Evolutionary conservation across 2,888 invertebrate genomes (phyloP).

Genomic region (Drosophila neonasuta): DNA sequence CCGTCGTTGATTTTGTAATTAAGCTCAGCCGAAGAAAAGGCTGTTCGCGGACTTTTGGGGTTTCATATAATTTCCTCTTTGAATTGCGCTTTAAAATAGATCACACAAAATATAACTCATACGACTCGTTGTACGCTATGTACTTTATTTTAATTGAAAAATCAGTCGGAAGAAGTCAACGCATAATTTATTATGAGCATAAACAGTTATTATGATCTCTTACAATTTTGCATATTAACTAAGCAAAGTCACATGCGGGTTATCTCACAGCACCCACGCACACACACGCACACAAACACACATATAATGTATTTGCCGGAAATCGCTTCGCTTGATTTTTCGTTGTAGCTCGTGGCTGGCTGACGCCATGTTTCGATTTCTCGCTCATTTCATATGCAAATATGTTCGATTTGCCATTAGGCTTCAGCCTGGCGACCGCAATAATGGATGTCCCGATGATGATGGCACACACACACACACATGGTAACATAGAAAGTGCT

Average conservation of each 20-base stretch:
- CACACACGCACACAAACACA: background rate
- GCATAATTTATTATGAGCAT: conserved; percentile 51
- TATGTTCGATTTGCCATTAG: conserved; percentile 78
- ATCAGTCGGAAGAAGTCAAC: conserved; percentile 27
- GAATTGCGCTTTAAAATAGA: conserved; percentile 19
- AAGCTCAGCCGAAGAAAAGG: conserved; percentile 34
- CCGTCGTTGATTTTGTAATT: conserved; percentile 58
- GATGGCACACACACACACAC: conserved; percentile 35
- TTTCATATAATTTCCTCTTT: conserved; percentile 29
- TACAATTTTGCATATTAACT: conserved; percentile 52
- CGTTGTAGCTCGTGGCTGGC: conserved; percentile 42
- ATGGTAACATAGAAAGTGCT: background rate
- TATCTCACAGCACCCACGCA: conserved; percentile 30
- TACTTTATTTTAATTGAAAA: conserved; percentile 41
- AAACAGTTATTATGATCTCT: conserved; percentile 61
- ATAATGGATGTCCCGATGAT: conserved; percentile 65
- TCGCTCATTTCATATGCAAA: conserved; percentile 77
- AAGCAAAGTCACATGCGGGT: conserved; percentile 24
- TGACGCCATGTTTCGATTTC: conserved; percentile 76
- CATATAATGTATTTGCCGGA: conserved; percentile 49
- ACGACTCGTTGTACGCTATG: conserved; percentile 13
- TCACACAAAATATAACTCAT: conserved; percentile 30
- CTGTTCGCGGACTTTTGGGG: conserved; percentile 9
- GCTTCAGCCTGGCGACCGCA: conserved; percentile 59
- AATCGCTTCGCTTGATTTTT: conserved; percentile 53